Evolutionary conservation across 2,888 invertebrate genomes (phyloP), one percentile per base, ranked within the genome.

Genomic region (Apotomis capreana): DNA sequence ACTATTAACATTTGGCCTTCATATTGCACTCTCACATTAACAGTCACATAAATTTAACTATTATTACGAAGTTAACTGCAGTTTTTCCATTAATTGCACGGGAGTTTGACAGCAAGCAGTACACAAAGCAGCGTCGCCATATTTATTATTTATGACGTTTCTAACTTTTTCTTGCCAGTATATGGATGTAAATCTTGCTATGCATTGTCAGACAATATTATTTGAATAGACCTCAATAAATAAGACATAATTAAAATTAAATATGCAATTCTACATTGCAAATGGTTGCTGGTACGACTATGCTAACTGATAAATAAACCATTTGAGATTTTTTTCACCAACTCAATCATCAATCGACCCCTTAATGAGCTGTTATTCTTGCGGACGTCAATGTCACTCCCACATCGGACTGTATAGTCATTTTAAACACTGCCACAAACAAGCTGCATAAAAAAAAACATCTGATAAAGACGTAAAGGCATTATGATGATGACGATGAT

Each of bases 121-220:
- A 80, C 76, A 82, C 82, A 82, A 81, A 80, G 79, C 78, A 78
- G 46, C 60, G 77, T 80, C 83, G 84, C 86, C 84, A 84, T 85
- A 75, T 79, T 80, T 80, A 78, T 78, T 78, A 76, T 78, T 79
- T 36, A 71, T 71, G 67, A 74, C 67, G 49, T 68, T 68, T 59
- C 49, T 6, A 1, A 6, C 4, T 44, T 9, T 46, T 68, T 54
- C 4, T 68, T 72, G 68, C 72, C 72, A 68, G 5, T 6, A 15
- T 44, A 36, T 52, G 37, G 59, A 54, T 51, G 40, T 51, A 49
- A 49, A 51, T 4, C n/a, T 55, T 3, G 10, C 12, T 44, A 40
- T 13, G 4, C 55, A 62, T 46, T 15, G 10, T 5, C 26, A 37
- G 12, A 13, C 44, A 60, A 46, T 40, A 26, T 26, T 26, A 44